Conservation (phyloP, 1,140 invertebrate species). For the Asbolus verrucosus region DNA sequence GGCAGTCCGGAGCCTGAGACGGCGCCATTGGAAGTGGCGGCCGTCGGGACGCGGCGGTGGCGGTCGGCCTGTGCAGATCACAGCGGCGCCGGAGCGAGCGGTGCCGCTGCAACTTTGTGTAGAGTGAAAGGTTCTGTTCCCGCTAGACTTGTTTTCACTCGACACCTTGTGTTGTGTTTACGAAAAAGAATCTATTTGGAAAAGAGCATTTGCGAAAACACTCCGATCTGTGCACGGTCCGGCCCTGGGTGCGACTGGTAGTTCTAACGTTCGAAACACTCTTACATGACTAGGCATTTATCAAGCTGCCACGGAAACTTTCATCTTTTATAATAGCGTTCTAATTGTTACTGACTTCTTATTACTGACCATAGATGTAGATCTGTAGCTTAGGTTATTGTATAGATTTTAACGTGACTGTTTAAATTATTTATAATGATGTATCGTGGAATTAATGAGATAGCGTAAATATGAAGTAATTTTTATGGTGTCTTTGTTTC, state of each 20-base stretch:
- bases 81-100: conserved; percentile 49
- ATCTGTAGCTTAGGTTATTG: conserved; percentile 34
- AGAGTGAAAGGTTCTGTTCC: conserved; percentile 58
- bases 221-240: conserved; percentile 67
- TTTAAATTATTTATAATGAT: conserved; percentile 48
- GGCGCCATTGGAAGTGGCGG: conserved; percentile 1
- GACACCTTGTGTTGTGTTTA: conserved; percentile 76
- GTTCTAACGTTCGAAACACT: background rate
- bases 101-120: conserved; percentile 61
- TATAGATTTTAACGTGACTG: conserved; percentile 36
- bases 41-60: background rate
- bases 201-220: conserved; percentile 79
- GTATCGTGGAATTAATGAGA: background rate
- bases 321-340: conserved; percentile 19
- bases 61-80: conserved; percentile 51
- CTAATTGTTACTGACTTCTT: conserved; percentile 30
- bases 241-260: conserved; percentile 17
- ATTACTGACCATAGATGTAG: conserved; percentile 31
- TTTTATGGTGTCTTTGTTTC: conserved; percentile 22
- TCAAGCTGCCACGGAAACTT: conserved; percentile 23
- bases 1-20: conserved; percentile 3
- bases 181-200: conserved; percentile 73
- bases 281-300: conserved; percentile 37
- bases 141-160: conserved; percentile 61
- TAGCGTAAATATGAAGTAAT: conserved; percentile 17